Base-by-base conservation (phyloP, 2,888 invertebrate species). In the Matsumyia berberina region DNA sequence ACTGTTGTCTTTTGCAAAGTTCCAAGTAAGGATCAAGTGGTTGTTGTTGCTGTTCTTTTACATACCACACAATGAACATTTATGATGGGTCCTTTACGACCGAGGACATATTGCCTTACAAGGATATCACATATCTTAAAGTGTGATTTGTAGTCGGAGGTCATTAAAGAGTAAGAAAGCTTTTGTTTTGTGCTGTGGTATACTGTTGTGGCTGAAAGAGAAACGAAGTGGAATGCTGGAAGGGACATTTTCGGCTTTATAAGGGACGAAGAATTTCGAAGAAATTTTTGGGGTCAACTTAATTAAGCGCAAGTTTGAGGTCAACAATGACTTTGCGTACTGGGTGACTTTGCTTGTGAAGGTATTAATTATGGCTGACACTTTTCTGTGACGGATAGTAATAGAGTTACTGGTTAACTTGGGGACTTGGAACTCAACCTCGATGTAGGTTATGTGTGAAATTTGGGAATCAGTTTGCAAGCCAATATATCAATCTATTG, bases 51-150 rank as follows among this genome's bases (percentile, higher is more conserved):
- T 46, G 33, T 58, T 58, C 51, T 53, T 64, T 70, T 44, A 69
- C 64, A 77, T 66, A 51, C 37, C 79, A 58, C 72, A 66, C 42
- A 42, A 77, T 67, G 60, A 51, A 33, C 76, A 66, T 76, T 57
- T 58, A 70, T 70, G 70, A 58, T 37, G 58, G 64, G 46, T 64
- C 57, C 49, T 58, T 76, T 53, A 57, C 64, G 51, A 58, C 64
- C 42, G 44, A 58, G 64, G 19, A 72, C 57, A 64, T 51, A 64
- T 58, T 51, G 58, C 9, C 37, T 17, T 33, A 57, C 64, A 82
- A 70, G 53, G 64, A 51, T 72, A 58, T 58, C 35, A 51, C 42
- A 76, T 66, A 44, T 70, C 70, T 70, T 37, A 70, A 67, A 77
- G 66, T 72, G 66, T 72, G 53, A 66, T 49, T 51, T 72, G 51